Evolutionary conservation across 2,797 vertebrate genomes (phyloP).

Genomic region (Mallotus villosus): DNA sequence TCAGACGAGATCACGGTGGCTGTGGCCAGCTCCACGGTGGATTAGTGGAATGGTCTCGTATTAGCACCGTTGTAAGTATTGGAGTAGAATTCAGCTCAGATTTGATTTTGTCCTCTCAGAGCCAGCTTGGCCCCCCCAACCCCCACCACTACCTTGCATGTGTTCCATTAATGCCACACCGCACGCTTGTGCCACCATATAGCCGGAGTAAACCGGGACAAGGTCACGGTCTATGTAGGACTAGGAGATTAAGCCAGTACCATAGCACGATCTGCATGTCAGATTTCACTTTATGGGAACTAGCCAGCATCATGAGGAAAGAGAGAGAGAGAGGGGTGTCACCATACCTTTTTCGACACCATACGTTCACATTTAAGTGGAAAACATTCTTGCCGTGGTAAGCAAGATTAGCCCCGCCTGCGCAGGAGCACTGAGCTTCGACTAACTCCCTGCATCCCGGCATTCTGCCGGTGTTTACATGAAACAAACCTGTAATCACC

Average conservation of each 20-base stretch:
- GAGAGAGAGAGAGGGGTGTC: not conserved
- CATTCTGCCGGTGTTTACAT: slow-evolving; percentile 24
- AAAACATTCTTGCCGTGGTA: not conserved
- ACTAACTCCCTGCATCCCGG: not conserved
- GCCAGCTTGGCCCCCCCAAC: not conserved
- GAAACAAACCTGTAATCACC: slow-evolving; percentile 11
- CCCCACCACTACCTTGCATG: not conserved
- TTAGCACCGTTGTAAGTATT: slow-evolving; percentile 24
- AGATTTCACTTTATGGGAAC: not conserved
- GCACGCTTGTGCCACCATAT: not conserved
- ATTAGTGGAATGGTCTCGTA: slow-evolving; percentile 17
- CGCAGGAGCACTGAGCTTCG: not conserved
- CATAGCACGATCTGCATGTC: not conserved
- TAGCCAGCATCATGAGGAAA: no score
- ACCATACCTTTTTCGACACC: not conserved
- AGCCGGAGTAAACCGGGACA: not conserved
- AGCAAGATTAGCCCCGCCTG: slow-evolving; percentile 5
- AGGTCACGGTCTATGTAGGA: slow-evolving; percentile 9
- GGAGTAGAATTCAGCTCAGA: not conserved
- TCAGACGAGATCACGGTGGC: slow-evolving; percentile 16
- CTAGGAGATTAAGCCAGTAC: slow-evolving; percentile 13
- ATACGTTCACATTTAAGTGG: no score
- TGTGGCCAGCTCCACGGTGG: slow-evolving; percentile 14
- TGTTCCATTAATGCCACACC: slow-evolving; percentile 2
- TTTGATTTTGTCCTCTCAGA: not conserved